These are phyloP conservation scores for Catharus bicknelli DNA, from an alignment of 2,113 vertebrate species.

Conservation along the genomic window DNA sequence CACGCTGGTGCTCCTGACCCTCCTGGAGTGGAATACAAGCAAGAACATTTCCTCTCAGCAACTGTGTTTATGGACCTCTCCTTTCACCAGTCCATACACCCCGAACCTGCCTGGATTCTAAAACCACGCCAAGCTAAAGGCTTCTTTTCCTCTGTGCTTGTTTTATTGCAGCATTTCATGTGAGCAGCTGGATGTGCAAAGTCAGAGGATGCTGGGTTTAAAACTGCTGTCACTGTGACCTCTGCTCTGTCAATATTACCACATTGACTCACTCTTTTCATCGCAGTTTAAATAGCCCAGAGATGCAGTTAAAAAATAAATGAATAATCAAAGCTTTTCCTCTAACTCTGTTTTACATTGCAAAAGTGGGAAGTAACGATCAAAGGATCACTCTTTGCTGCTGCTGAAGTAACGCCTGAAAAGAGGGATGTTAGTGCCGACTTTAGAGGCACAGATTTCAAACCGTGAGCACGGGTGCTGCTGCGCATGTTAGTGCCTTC, in stretches of 20 bases:
- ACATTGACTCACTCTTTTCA: background rate
- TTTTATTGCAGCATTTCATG: background rate
- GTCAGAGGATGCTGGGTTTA: background rate
- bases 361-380: background rate
- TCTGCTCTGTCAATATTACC: background rate
- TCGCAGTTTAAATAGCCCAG: background rate
- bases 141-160: background rate
- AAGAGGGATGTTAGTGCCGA: background rate
- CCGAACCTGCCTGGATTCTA: background rate
- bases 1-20: background rate
- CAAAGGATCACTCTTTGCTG: background rate
- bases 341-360: background rate
- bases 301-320: background rate
- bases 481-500: rapidly evolving
- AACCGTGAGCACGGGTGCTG: rapidly evolving
- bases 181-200: background rate
- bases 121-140: background rate
- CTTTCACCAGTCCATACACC: background rate
- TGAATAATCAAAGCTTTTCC: background rate
- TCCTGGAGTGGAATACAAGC: background rate
- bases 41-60: background rate
- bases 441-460: background rate
- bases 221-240: background rate
- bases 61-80: background rate
- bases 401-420: background rate